Percentiles rank a stretch among this genome's conserved stretches.
These are phyloP conservation scores for Cyclopterus lumpus DNA, from an alignment of 2,797 vertebrate genomes.

Conservation along the genomic window DNA sequence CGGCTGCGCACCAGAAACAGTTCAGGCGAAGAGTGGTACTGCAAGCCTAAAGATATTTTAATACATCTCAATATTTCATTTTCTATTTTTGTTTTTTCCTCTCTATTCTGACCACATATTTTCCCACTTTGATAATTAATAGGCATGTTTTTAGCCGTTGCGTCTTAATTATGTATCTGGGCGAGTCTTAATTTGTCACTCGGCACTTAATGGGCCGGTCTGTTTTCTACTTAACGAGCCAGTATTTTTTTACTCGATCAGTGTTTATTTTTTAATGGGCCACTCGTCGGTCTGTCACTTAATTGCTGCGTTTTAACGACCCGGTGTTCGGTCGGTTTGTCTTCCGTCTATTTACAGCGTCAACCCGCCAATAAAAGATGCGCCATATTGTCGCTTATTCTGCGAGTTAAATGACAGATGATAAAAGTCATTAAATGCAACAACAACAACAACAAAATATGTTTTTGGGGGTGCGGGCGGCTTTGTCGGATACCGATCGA, in stretches of 20 bases:
- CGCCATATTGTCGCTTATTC: conserved; percentile 16
- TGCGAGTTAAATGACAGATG: conserved; percentile 5
- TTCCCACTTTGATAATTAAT: conserved; percentile 31
- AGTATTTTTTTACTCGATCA: conserved; percentile 40
- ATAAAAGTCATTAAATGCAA: conserved; percentile 13
- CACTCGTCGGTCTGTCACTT: conserved; percentile 41
- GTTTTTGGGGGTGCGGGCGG: background rate
- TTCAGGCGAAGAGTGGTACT: background rate
- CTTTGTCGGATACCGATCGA: conserved; percentile 2
- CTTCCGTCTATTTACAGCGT: conserved; percentile 8
- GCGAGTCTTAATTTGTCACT: conserved; percentile 51
- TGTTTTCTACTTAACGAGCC: conserved; percentile 54
- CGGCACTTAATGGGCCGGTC: conserved; percentile 44
- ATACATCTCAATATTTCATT: background rate
- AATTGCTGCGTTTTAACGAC: conserved; percentile 29
- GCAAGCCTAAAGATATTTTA: background rate
- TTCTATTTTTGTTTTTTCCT: background rate
- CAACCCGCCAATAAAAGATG: conserved; percentile 23
- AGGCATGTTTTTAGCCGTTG: background rate
- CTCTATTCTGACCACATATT: background rate
- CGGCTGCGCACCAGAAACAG: background rate
- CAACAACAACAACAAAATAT: background rate
- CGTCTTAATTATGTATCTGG: conserved; percentile 35
- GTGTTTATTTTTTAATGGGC: conserved; percentile 55
- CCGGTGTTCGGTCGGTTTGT: conserved; percentile 6